Percentiles rank a stretch among this genome's conserved stretches.
Evolutionary conservation across 2,888 invertebrate genomes (phyloP).

Genomic region (Plagodis dolabraria): DNA sequence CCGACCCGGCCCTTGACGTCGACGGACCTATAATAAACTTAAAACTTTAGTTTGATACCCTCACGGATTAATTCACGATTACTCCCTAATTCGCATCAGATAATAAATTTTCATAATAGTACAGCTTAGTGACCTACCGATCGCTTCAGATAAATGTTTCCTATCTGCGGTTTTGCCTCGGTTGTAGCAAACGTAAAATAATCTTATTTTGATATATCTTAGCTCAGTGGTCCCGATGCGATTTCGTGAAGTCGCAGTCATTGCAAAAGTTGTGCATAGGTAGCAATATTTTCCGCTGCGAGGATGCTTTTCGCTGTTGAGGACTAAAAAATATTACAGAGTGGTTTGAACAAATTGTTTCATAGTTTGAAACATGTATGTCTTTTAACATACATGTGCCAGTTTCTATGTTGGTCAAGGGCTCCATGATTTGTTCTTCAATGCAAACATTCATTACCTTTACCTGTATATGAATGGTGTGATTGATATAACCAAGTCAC

Average conservation of each 20-base stretch:
- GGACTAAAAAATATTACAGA: conserved; percentile 48
- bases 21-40: conserved; percentile 73
- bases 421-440: conserved; percentile 18
- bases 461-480: conserved; percentile 15
- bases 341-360: conserved; percentile 41
- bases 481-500: conserved; percentile 35
- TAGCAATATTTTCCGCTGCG: conserved; percentile 63
- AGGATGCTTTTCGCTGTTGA: conserved; percentile 48
- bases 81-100: conserved; percentile 51
- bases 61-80: conserved; percentile 57
- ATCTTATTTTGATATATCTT: conserved; percentile 69
- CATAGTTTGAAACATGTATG: conserved; percentile 6
- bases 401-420: conserved; percentile 37
- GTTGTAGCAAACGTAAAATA: conserved; percentile 60
- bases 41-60: conserved; percentile 61
- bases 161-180: conserved; percentile 46
- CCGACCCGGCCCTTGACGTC: conserved; percentile 60
- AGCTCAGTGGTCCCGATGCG: conserved; percentile 49
- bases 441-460: conserved; percentile 19
- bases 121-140: conserved; percentile 37
- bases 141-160: conserved; percentile 48
- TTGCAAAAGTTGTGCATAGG: conserved; percentile 68
- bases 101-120: conserved; percentile 33
- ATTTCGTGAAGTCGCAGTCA: conserved; percentile 63
- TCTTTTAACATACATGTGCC: conserved; percentile 21